phyloP scores from a whole-genome alignment of 2,797 vertebrate species.

The Leptatherina wallacei region DNA sequence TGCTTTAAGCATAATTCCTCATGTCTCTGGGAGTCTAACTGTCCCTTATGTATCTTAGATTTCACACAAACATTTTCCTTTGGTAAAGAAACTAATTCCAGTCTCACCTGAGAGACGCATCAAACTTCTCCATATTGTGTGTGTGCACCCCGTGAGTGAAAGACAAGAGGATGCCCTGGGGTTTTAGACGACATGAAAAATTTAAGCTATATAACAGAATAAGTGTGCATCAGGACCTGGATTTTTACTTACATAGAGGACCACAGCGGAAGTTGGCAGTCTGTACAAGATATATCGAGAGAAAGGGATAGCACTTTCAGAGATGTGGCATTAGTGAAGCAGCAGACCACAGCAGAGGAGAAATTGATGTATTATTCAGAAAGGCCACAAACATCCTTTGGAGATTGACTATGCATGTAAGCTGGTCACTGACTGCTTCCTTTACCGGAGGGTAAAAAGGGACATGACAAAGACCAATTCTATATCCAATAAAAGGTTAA shows the following conservation, averaged over 20 bases:
- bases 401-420: constrained; percentile 37
- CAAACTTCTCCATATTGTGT: constrained; percentile 42
- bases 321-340: constrained; percentile 34
- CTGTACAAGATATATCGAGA: constrained; percentile 7
- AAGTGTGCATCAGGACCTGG: constrained; percentile 19
- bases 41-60: constrained; percentile 29
- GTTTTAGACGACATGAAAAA: constrained; percentile 44
- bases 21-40: constrained; percentile 44
- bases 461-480: constrained; percentile 6
- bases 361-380: constrained; percentile 63
- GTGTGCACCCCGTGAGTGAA: background rate
- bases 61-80: constrained; percentile 45
- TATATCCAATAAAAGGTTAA: background rate
- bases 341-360: constrained; percentile 18
- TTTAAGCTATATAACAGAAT: constrained; percentile 32
- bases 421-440: constrained; percentile 27
- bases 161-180: constrained; percentile 12
- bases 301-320: constrained; percentile 19
- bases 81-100: constrained; percentile 60
- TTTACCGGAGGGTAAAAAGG: constrained; percentile 14
- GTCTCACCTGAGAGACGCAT: constrained; percentile 38
- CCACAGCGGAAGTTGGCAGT: constrained; percentile 16
- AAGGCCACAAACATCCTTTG: constrained; percentile 39
- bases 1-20: constrained; percentile 39
- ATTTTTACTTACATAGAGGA: constrained; percentile 36